phyloP scores from a whole-genome alignment of 2,888 invertebrate genomes.

The Eupithecia abbreviata region DNA sequence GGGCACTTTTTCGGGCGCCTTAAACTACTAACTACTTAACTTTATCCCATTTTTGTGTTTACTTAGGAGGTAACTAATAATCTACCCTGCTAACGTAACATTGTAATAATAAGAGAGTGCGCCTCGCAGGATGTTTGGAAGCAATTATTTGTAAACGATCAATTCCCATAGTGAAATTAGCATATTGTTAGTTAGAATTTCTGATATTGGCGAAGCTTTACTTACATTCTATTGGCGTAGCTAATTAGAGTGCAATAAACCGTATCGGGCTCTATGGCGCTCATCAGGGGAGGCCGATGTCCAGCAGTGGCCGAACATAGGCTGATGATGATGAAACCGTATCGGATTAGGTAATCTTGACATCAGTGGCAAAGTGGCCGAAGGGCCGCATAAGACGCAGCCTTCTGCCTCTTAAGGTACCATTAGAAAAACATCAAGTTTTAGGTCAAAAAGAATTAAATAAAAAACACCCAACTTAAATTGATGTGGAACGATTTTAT shows the following conservation, averaged over 20 bases:
- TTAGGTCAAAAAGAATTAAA: no score
- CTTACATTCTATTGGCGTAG: neutral
- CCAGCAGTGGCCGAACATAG: no score
- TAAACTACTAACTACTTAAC: no score
- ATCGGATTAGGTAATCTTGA: neutral
- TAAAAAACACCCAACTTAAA: no score
- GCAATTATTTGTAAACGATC: slow-evolving; percentile 51
- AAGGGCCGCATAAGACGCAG: neutral
- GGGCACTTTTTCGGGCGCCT: neutral
- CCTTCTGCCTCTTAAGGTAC: no score
- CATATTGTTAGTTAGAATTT: neutral
- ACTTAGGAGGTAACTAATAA: neutral
- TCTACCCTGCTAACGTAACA: neutral
- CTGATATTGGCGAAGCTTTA: neutral
- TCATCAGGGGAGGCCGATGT: no score
- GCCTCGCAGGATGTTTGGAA: slow-evolving; percentile 55
- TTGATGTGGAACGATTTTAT: no score
- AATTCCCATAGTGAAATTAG: slow-evolving; percentile 21
- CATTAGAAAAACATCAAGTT: no score
- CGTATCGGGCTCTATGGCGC: neutral
- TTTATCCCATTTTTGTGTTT: neutral
- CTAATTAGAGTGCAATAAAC: neutral
- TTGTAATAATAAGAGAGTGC: slow-evolving; percentile 48
- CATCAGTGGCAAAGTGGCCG: no score
- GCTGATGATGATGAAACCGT: no score